Base-by-base conservation (phyloP, 2,888 invertebrate genomes). In the Xanthostigma xanthostigma region DNA sequence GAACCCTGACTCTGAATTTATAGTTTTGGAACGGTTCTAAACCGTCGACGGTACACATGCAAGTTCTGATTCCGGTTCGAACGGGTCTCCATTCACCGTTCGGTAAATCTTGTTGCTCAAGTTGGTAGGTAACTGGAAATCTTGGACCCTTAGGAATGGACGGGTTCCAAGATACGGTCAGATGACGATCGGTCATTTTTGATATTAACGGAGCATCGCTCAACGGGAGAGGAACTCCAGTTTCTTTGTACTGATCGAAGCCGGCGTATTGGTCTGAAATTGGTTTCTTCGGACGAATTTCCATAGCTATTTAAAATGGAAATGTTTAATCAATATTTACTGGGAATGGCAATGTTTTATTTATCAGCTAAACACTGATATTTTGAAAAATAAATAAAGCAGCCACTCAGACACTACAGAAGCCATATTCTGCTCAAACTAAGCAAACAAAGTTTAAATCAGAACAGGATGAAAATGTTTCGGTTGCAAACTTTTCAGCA, bases 21-120 rank as follows among this genome's bases (percentile, higher is more conserved):
- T 98, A 98, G 68, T 96, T 95, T 53, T 87, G 78, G 72, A 90
- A 89, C 1, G 96, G 93, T 61, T 90, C 85, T 53, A 97, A 70
- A 65, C 91, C 89, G 53, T 85, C 76, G 50, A 95, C 84, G 62
- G 93, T 92, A 66, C 90, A 92, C 36, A 81, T 84, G 64, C 91
- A 91, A 54, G 89, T 89, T 52, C 92, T 80, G 11, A 94, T 80
- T 3, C 89, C 89, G 1, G 84, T 80, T 55, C 85, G 76, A 0
- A 88, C 84, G 0, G 89, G 87, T 63, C 85, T 85, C 96, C 96
- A 97, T 58, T 94, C 90, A 36, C 89, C 91, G 59, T 86, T 83
- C 0, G 95, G 94, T 48, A 87, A 67, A 64, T 93, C 91, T 63
- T 90, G 84, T 83, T 92, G 90, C 73, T 98, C 97, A 55, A 94